Base-by-base conservation (phyloP, 2,888 invertebrate species). In the Mayetiola destructor region DNA sequence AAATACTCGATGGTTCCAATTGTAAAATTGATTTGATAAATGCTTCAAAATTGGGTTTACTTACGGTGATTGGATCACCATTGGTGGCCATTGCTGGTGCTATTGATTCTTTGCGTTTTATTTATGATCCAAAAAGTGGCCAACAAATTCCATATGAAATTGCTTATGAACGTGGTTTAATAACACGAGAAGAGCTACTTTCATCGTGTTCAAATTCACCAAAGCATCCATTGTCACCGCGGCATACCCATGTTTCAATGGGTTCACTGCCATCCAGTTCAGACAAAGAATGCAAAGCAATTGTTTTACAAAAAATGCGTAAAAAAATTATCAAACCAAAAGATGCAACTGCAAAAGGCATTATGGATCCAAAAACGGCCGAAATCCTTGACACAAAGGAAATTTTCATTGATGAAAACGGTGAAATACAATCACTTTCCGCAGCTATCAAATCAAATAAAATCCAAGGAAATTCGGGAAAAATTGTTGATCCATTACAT, bases 401-500 rank as follows among this genome's bases (percentile, higher is more conserved):
- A 48, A 75, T 75, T 27, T 80, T 79, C 62, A 2, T 75, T 58
- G 75, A 77, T 61, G 70, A 75, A 29, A 76, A 77, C 57, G 82
- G 81, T 10, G 79, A 80, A 55, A 74, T 76, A 2, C 71, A 87
- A 30, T 82, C 82, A 20, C 76, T 94, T n/a, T 77, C 79, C 57
- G 85, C 88, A 67, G 89, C 90, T 2, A 75, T 93, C 20, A 78
- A 80, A 60, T 69, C 73, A 5, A 83, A 84, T 2, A 75, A 83
- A 61, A 74, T 93, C 55, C 80, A 88, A 68, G 84, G 85, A 53
- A 77, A 79, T 55, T 76, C 77, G 53, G 94, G 94, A 23, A 79
- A 80, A 62, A 85, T 95, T 59, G 73, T 83, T 5, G 94, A 97
- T 74, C 87, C 88, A 2, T 81, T 86, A 66, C 80, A 85, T 59